These are phyloP conservation scores for Lordiphosa mommai DNA, from an alignment of 1,140 invertebrate genomes.

Conservation along the genomic window DNA sequence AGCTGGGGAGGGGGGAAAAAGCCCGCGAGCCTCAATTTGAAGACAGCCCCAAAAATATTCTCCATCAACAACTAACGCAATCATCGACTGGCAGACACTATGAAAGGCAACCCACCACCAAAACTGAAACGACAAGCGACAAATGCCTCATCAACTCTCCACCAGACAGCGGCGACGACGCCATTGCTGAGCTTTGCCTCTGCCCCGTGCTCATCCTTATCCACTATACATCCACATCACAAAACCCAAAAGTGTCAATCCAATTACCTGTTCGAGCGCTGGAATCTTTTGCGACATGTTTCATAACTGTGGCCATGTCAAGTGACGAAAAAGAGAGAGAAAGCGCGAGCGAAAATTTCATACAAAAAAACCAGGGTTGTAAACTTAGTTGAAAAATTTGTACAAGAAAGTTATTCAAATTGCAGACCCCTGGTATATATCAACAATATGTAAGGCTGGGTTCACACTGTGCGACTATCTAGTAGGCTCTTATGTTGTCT, in stretches of 20 bases:
- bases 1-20: conserved; percentile 11
- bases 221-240: conserved; percentile 23
- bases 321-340: conserved; percentile 18
- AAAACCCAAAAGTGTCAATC: conserved; percentile 77
- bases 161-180: conserved; percentile 30
- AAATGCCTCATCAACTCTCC: conserved; percentile 66
- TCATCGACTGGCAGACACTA: conserved; percentile 56
- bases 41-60: conserved; percentile 33
- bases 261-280: conserved; percentile 76
- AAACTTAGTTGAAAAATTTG: neutral
- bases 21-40: conserved; percentile 66
- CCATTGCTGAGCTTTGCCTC: conserved; percentile 22
- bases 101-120: conserved; percentile 56
- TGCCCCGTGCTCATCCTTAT: conserved; percentile 15
- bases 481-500: too few species aligned
- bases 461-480: too few species aligned
- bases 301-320: conserved; percentile 60
- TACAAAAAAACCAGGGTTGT: conserved; percentile 3
- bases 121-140: conserved; percentile 38
- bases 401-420: too few species aligned
- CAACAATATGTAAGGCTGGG: too few species aligned
- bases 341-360: neutral
- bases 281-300: conserved; percentile 78
- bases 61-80: conserved; percentile 73
- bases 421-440: too few species aligned